Percentiles rank a stretch among this genome's conserved stretches.
phyloP scores from a whole-genome alignment of 2,888 invertebrate genomes.

The Chrysomela aeneicollis region DNA sequence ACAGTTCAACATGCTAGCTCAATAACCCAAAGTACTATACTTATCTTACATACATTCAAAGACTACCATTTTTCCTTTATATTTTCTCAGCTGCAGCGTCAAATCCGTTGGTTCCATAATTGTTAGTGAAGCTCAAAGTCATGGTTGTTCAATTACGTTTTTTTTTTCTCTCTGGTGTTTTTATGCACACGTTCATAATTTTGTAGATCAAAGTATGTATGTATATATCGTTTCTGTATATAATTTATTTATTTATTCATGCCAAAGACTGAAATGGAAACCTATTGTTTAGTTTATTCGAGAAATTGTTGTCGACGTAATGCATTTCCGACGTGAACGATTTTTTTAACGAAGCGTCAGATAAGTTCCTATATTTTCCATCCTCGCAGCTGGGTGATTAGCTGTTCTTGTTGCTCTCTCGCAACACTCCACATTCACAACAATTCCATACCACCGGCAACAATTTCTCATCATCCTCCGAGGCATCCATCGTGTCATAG shows the following conservation, averaged over 20 bases:
- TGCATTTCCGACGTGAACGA: slow-evolving; percentile 25
- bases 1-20: too few relatives aligned
- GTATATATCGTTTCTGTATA: slow-evolving; percentile 48
- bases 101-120: background rate
- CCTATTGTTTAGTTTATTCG: slow-evolving; percentile 35
- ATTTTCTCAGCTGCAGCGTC: too few relatives aligned
- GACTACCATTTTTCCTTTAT: too few relatives aligned
- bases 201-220: slow-evolving; percentile 28
- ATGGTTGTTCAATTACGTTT: slow-evolving; percentile 18
- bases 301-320: slow-evolving; percentile 45
- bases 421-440: slow-evolving; percentile 33
- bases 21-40: too few relatives aligned
- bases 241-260: slow-evolving; percentile 53
- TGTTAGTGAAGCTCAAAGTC: slow-evolving; percentile 17
- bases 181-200: slow-evolving; percentile 14
- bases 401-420: slow-evolving; percentile 21
- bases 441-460: slow-evolving; percentile 40
- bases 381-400: slow-evolving; percentile 12
- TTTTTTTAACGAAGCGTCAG: slow-evolving; percentile 27
- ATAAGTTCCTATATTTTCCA: slow-evolving; percentile 39
- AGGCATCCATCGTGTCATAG: background rate
- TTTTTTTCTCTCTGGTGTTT: slow-evolving; percentile 19
- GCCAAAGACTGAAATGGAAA: slow-evolving; percentile 56
- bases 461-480: slow-evolving; percentile 35
- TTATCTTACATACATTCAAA: too few relatives aligned